phyloP scores from a whole-genome alignment of 2,888 invertebrate species.

The Mantis religiosa region DNA sequence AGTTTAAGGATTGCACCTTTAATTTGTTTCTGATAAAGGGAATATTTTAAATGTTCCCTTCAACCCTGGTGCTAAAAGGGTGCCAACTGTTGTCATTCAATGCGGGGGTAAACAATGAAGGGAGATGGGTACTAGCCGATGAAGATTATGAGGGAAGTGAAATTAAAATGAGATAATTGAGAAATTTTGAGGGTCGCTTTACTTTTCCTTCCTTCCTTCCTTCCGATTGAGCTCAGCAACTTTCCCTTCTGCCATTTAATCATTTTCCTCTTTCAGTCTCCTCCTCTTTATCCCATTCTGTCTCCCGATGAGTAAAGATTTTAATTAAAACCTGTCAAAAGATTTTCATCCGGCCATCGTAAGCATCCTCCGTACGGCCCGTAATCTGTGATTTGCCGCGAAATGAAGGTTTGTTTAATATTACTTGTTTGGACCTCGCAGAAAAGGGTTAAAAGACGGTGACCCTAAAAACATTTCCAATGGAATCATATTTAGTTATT shows the following conservation, averaged over 20 bases:
- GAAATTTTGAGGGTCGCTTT: conserved; percentile 20
- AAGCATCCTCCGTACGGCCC: background rate
- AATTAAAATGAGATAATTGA: conserved; percentile 23
- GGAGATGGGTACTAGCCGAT: background rate
- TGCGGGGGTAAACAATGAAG: background rate
- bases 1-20: too few species aligned
- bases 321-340: conserved; percentile 29
- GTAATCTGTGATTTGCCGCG: background rate
- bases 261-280: background rate
- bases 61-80: too few species aligned
- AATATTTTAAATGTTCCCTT: too few species aligned
- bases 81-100: background rate
- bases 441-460: background rate
- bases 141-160: conserved; percentile 10
- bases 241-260: background rate
- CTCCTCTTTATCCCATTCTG: conserved; percentile 5
- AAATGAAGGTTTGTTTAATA: background rate
- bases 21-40: too few species aligned
- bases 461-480: too few species aligned
- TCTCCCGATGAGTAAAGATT: conserved; percentile 18
- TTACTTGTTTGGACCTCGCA: too few species aligned
- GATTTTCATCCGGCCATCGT: conserved; percentile 12
- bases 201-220: background rate
- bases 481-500: too few species aligned
- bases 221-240: background rate